Evolutionary conservation across 2,797 vertebrate species (phyloP), one percentile per base, ranked within the genome.

Genomic region (Bryconaethiops microstoma): DNA sequence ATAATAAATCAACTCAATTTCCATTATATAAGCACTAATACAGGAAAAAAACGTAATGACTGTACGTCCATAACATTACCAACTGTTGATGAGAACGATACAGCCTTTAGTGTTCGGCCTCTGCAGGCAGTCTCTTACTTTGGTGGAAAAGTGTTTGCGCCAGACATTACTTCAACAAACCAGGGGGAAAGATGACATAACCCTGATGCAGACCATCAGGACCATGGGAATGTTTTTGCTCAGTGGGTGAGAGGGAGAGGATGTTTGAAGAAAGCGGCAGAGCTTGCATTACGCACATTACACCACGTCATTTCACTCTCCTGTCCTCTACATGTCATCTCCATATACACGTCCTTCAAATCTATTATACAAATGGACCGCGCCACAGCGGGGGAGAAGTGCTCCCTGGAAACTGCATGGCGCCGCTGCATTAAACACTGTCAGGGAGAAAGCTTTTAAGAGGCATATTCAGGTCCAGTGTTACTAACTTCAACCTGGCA

Each of bases 321-420:
- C 42, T 55, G 35, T 78, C 77, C 82, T 75, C 69, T 35, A 82
- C 76, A 83, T 77, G 70, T 29, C 35, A 67, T 70, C 75, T 74
- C 60, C 39, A 76, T 75, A 85, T 84, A 82, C 35, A 40, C 25
- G 82, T 73, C 85, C 83, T 85, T 85, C 82, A 84, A 80, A 70
- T 63, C 77, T 40, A 73, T 85, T 78, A 82, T 25, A 25, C 74
- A 82, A 84, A 82, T 77, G 83, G 76, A 78, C 63, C 64, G 74
- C 52, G 60, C 82, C 72, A 72, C 79, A 48, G 68, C 57, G 69
- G 69, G 65, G 39, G 60, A 71, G 59, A 70, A 63, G 12, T 57
- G 55, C 57, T 54, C 39, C 5, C 29, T 82, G 77, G 73, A 79
- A 71, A 64, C 73, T 67, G 29, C 72, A 75, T 72, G 19, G 74